These are phyloP conservation scores for Oxyruncus cristatus DNA, from an alignment of 2,113 vertebrate species.

Conservation along the genomic window DNA sequence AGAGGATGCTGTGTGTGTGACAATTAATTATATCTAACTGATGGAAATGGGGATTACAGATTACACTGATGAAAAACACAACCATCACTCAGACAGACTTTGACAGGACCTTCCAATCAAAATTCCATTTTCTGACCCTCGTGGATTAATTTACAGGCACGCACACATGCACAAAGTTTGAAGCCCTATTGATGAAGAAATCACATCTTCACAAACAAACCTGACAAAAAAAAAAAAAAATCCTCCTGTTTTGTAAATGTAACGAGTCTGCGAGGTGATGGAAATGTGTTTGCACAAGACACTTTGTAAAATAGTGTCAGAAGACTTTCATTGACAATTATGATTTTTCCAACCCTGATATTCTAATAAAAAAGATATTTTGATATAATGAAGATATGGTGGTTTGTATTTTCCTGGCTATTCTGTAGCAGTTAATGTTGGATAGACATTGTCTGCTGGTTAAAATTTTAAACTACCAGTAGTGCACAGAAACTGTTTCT, in stretches of 20 bases:
- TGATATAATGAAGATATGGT: background rate
- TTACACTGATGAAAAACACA: constrained; percentile 54
- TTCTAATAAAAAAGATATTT: background rate
- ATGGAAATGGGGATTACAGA: constrained; percentile 49
- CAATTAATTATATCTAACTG: constrained; percentile 50
- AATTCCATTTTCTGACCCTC: constrained; percentile 21
- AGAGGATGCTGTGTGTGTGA: background rate
- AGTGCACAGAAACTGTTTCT: background rate
- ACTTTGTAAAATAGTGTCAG: background rate
- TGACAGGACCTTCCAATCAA: constrained; percentile 57
- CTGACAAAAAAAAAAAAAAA: background rate
- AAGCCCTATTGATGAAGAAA: constrained; percentile 1
- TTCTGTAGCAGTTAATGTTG: background rate
- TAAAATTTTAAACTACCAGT: background rate
- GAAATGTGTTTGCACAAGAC: background rate
- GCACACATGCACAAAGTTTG: background rate
- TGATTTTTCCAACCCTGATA: rapidly evolving
- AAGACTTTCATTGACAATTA: background rate
- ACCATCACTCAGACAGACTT: constrained; percentile 53
- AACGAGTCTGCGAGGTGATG: background rate
- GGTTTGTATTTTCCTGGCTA: background rate
- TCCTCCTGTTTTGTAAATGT: background rate
- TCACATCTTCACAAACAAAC: constrained; percentile 30
- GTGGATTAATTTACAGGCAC: background rate
- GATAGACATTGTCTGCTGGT: background rate